phyloP scores from a whole-genome alignment of 2,888 invertebrate species.

The Calliphora vomitoria region DNA sequence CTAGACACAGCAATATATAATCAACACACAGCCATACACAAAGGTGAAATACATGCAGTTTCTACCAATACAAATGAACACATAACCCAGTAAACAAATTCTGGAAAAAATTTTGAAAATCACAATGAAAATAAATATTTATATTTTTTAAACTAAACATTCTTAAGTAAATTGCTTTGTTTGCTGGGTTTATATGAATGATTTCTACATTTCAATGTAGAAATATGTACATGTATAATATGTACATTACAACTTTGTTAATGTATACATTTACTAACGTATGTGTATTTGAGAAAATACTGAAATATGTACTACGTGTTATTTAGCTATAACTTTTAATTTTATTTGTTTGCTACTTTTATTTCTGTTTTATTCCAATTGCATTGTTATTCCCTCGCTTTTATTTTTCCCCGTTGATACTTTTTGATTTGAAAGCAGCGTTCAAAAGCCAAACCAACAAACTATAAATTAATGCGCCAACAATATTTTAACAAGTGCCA shows the following conservation, averaged over 20 bases:
- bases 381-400: neutral
- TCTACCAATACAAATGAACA: neutral
- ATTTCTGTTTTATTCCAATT: neutral
- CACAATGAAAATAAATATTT: too few species aligned
- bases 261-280: neutral
- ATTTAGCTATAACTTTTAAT: neutral
- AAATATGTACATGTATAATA: too few species aligned
- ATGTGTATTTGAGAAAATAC: neutral
- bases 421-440: conserved; percentile 16
- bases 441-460: conserved; percentile 9
- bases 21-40: neutral
- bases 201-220: neutral
- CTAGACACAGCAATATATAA: conserved; percentile 25
- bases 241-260: neutral
- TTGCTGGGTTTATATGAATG: neutral
- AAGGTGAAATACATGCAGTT: neutral
- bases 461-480: conserved; percentile 26
- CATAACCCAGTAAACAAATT: neutral
- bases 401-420: neutral
- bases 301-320: neutral
- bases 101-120: too few species aligned
- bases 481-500: conserved; percentile 22
- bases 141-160: too few species aligned
- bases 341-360: neutral
- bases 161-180: neutral